Conservation (phyloP, 2,888 invertebrate genomes). For the Hirtodrosophila confusa region DNA sequence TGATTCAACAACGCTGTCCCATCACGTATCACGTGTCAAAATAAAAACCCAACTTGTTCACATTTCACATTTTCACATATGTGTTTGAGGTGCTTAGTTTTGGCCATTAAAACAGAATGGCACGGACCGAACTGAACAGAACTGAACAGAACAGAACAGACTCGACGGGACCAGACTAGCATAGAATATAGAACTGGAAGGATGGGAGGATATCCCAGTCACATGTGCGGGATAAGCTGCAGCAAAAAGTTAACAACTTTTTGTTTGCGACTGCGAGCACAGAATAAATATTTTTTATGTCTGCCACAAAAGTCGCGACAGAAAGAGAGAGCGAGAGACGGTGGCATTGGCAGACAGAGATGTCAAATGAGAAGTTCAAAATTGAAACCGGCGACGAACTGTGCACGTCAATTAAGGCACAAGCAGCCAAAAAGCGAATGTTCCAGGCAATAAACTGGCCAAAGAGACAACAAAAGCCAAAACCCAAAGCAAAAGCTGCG, state of each 20-base stretch:
- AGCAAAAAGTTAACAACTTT: conserved; percentile 55
- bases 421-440: conserved; percentile 30
- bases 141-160: conserved; percentile 5
- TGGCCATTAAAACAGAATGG: conserved; percentile 50
- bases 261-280: conserved; percentile 40
- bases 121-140: conserved; percentile 18
- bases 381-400: conserved; percentile 51
- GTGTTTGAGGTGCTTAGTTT: conserved; percentile 51
- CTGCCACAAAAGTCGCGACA: conserved; percentile 11
- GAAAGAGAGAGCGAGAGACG: neutral
- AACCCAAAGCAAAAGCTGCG: conserved; percentile 2
- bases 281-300: conserved; percentile 48
- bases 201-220: conserved; percentile 21
- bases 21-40: conserved; percentile 54
- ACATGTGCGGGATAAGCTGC: conserved; percentile 43
- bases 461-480: conserved; percentile 18
- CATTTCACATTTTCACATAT: conserved; percentile 33
- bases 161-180: conserved; percentile 12
- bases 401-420: conserved; percentile 65
- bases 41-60: conserved; percentile 44
- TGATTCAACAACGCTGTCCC: conserved; percentile 11
- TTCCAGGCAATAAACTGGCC: conserved; percentile 45
- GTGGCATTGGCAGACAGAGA: neutral
- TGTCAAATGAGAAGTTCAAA: conserved; percentile 50
- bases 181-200: conserved; percentile 1